These are phyloP conservation scores for Dichetophora obliterata DNA, from an alignment of 2,888 invertebrate genomes.

Conservation along the genomic window DNA sequence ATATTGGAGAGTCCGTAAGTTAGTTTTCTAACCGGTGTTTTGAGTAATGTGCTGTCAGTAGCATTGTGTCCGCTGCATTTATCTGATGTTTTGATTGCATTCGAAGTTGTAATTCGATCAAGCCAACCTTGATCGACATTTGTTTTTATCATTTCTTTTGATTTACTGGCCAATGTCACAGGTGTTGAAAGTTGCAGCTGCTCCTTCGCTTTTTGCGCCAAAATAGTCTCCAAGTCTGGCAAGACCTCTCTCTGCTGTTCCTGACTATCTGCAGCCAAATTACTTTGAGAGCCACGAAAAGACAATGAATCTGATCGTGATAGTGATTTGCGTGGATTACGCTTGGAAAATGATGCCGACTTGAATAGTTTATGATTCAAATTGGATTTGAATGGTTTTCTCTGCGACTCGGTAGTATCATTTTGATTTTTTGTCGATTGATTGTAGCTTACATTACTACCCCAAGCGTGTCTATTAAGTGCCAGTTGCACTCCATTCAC, in stretches of 20 bases:
- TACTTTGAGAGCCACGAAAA: constrained; percentile 22
- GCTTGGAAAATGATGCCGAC: constrained; percentile 77
- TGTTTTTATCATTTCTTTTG: constrained; percentile 48
- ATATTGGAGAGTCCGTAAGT: constrained; percentile 70
- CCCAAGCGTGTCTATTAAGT: constrained; percentile 71
- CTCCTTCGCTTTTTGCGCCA: constrained; percentile 63
- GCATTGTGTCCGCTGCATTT: background rate
- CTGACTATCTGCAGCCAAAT: constrained; percentile 22
- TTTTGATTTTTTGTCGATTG: constrained; percentile 49
- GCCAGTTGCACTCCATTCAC: constrained; percentile 49
- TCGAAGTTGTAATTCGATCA: constrained; percentile 60
- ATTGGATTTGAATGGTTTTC: constrained; percentile 55
- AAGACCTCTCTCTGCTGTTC: constrained; percentile 50
- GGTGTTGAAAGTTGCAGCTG: constrained; percentile 34
- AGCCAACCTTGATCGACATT: constrained; percentile 74
- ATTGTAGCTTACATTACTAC: constrained; percentile 64
- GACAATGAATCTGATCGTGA: constrained; percentile 58
- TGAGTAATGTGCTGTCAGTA: constrained; percentile 34
- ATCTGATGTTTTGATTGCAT: constrained; percentile 39
- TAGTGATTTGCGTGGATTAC: constrained; percentile 82
- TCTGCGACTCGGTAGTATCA: constrained; percentile 52
- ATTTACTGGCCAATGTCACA: constrained; percentile 49
- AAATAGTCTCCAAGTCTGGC: constrained; percentile 68
- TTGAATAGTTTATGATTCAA: constrained; percentile 77
- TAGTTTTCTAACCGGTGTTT: constrained; percentile 35